These are phyloP conservation scores for Chionis minor DNA, from an alignment of 2,113 vertebrate genomes.

Conservation along the genomic window DNA sequence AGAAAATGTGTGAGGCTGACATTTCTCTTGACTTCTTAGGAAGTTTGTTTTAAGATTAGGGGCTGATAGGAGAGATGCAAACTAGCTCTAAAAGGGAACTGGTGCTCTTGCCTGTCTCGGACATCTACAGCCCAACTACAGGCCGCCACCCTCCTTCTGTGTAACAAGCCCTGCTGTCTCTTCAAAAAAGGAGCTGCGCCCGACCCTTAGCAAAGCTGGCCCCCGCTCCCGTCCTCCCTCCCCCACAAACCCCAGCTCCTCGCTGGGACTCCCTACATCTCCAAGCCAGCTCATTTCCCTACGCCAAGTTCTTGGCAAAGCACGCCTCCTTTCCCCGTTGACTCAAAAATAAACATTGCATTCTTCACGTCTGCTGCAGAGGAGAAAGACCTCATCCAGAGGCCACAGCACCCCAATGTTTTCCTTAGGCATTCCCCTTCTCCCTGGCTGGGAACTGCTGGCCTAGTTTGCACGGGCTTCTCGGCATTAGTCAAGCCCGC, in stretches of 20 bases:
- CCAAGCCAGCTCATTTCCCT: background rate
- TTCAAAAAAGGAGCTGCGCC: background rate
- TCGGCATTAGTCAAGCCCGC: accelerated
- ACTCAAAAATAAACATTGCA: background rate
- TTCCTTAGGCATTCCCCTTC: background rate
- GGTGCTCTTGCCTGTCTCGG: background rate
- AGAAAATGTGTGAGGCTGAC: background rate
- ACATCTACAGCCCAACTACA: accelerated
- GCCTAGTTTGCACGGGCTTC: accelerated
- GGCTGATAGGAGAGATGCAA: background rate
- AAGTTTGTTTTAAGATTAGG: background rate
- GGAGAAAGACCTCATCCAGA: background rate
- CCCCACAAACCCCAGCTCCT: background rate
- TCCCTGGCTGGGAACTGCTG: background rate
- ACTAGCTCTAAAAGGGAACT: background rate
- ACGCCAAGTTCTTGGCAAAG: background rate
- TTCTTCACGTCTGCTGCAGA: background rate
- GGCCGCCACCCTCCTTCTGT: background rate
- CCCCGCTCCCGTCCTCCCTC: background rate
- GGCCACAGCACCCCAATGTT: background rate
- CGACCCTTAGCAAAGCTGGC: background rate
- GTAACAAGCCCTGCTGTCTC: too few relatives aligned
- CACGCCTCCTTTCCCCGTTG: background rate
- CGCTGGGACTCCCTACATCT: accelerated
- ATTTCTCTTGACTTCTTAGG: background rate